Percentiles rank a stretch among this genome's conserved stretches.
Conservation (phyloP, 2,113 vertebrate species). For the Caretta caretta region DNA sequence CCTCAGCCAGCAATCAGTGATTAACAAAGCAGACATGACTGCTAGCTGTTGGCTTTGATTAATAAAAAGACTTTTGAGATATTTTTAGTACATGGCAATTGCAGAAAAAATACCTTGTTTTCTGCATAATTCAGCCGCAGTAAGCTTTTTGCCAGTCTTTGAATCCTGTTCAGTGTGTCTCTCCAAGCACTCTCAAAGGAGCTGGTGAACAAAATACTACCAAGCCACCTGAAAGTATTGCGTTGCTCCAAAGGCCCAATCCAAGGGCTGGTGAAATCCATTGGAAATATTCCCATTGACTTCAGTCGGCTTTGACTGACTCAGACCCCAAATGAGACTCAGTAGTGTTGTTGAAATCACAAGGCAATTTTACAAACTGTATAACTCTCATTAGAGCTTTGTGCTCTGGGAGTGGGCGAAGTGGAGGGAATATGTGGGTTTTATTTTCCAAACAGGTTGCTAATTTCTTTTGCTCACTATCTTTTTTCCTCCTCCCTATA, state of each 20-base stretch:
- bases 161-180: neutral
- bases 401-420: neutral
- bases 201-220: neutral
- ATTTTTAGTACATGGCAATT: neutral
- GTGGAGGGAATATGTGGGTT: neutral
- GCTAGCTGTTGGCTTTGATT: neutral
- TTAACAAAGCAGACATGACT: neutral
- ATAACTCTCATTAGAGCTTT: neutral
- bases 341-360: neutral
- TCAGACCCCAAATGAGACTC: neutral
- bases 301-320: neutral
- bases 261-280: neutral
- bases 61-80: neutral
- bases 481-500: neutral
- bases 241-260: neutral
- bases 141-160: neutral
- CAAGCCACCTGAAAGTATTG: accelerated
- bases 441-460: neutral
- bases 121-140: neutral
- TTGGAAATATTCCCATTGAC: neutral
- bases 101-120: neutral
- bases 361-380: neutral
- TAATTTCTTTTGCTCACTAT: neutral
- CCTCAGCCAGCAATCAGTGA: neutral
- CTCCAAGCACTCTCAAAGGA: neutral